Evolutionary conservation across 2,888 invertebrate species (phyloP).

Genomic region (Folsomia manolachei): DNA sequence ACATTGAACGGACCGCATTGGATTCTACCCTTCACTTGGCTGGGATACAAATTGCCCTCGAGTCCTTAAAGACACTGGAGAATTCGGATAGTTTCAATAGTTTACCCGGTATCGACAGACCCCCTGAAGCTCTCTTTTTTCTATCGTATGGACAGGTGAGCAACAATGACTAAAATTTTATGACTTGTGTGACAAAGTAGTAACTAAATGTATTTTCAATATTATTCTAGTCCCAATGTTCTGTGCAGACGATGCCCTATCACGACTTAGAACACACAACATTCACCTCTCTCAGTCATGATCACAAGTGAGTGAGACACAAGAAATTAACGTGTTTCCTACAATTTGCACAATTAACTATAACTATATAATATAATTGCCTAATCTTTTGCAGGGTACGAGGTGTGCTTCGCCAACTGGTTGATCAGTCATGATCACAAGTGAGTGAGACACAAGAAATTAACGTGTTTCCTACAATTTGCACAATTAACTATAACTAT

Average conservation of each 20-base stretch:
- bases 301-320: slow-evolving; percentile 54
- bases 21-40: slow-evolving; percentile 48
- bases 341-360: background rate
- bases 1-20: slow-evolving; percentile 47
- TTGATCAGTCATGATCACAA: slow-evolving; percentile 54
- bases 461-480: background rate
- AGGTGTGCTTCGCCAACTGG: slow-evolving; percentile 48
- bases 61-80: slow-evolving; percentile 32
- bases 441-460: slow-evolving; percentile 52
- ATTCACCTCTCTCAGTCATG: slow-evolving; percentile 54
- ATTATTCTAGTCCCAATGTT: slow-evolving; percentile 54
- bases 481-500: background rate
- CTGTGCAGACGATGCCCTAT: slow-evolving; percentile 52
- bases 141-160: slow-evolving; percentile 60
- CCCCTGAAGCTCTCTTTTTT: slow-evolving; percentile 60
- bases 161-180: no score
- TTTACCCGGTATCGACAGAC: slow-evolving; percentile 56
- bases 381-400: slow-evolving; percentile 39
- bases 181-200: no score
- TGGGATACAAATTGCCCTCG: slow-evolving; percentile 46
- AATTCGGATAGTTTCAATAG: slow-evolving; percentile 23
- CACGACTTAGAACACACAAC: slow-evolving; percentile 55
- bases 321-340: background rate
- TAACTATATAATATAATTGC: background rate
- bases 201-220: slow-evolving; percentile 11